These are phyloP conservation scores for Pantelozetes paolii DNA, from an alignment of 2,888 invertebrate genomes.

Conservation along the genomic window DNA sequence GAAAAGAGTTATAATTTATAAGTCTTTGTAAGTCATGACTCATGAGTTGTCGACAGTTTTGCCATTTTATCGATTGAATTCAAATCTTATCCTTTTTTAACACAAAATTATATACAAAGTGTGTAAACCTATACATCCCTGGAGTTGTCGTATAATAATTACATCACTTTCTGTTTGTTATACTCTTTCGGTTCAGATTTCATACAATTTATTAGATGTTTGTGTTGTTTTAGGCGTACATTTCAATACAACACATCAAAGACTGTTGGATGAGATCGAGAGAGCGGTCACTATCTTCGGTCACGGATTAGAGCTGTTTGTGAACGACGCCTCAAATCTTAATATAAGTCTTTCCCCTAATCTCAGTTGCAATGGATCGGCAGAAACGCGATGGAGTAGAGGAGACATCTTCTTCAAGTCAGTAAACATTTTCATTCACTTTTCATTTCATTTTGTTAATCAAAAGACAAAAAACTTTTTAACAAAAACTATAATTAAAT, in stretches of 20 bases:
- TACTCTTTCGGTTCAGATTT: no score
- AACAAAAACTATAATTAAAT: neutral
- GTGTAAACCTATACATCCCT: no score
- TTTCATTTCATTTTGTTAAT: neutral
- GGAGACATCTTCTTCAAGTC: slow-evolving; percentile 70
- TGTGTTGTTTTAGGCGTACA: slow-evolving; percentile 72
- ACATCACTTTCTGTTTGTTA: no score
- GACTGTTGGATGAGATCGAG: slow-evolving; percentile 77
- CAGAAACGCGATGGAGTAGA: slow-evolving; percentile 77
- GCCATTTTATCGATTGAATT: no score
- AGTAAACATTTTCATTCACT: slow-evolving; percentile 50
- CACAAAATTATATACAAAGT: no score
- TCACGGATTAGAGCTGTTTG: slow-evolving; percentile 80
- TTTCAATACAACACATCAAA: slow-evolving; percentile 78
- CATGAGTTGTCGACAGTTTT: no score
- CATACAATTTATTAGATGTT: no score
- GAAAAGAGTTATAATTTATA: no score
- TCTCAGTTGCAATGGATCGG: slow-evolving; percentile 71
- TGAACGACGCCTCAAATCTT: slow-evolving; percentile 68
- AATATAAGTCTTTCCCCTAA: slow-evolving; percentile 64
- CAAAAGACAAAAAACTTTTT: no score
- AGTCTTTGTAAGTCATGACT: no score
- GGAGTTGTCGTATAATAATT: no score
- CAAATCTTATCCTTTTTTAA: no score
- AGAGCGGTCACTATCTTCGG: slow-evolving; percentile 86